Conservation (phyloP, 92 coral and sea anemone species). For the Palythoa heliodiscus region DNA sequence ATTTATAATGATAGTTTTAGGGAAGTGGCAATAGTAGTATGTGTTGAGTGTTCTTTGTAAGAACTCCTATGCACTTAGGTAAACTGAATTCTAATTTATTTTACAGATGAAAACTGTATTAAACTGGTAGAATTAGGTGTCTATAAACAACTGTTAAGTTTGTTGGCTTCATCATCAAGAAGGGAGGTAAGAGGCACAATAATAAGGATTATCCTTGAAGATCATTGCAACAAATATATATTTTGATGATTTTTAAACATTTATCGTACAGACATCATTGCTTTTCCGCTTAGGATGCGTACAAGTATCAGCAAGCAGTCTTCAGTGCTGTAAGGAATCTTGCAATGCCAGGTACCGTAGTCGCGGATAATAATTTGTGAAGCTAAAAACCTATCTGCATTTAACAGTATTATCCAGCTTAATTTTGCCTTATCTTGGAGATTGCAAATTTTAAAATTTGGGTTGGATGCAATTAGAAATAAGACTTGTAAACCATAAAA, state of each 20-base stretch:
- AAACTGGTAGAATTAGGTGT: conserved; percentile 90
- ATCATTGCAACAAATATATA: too few relatives aligned
- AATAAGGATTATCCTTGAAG: background rate
- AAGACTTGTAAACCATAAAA: too few relatives aligned
- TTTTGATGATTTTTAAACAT: background rate
- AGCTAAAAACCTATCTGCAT: too few relatives aligned
- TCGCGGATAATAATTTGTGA: too few relatives aligned
- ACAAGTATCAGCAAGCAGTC: conserved; percentile 77
- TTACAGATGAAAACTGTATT: conserved; percentile 86
- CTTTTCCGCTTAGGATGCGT: conserved; percentile 72
- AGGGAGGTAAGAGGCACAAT: conserved; percentile 46
- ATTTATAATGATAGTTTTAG: too few relatives aligned
- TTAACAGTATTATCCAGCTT: too few relatives aligned
- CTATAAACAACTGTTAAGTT: conserved; percentile 67
- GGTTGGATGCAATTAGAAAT: too few relatives aligned
- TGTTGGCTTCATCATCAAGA: conserved; percentile 51
- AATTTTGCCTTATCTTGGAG: too few relatives aligned
- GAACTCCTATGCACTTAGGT: background rate
- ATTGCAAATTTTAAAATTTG: too few relatives aligned
- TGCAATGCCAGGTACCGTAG: conserved; percentile 63
- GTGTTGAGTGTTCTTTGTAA: background rate
- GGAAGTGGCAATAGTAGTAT: background rate
- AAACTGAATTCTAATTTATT: background rate
- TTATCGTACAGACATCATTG: background rate
- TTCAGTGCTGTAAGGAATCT: conserved; percentile 95